phyloP scores from a whole-genome alignment of 2,113 vertebrate species.

The Vanacampus margaritifer region DNA sequence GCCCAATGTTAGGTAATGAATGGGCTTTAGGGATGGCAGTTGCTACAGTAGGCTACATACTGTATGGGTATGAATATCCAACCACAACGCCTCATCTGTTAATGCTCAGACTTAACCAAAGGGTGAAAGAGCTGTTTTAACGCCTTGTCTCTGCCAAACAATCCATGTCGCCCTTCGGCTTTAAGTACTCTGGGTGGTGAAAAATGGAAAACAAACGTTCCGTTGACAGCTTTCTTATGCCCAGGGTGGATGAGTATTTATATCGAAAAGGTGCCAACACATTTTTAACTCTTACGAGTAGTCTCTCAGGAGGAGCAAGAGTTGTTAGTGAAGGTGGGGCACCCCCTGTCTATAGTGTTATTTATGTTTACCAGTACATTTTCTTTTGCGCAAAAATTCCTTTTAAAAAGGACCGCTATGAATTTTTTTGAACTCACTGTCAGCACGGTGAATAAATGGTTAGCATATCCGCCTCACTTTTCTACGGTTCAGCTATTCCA shows the following conservation, averaged over 20 bases:
- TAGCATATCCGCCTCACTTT: too few species aligned
- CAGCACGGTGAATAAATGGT: too few species aligned
- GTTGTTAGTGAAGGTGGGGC: not conserved
- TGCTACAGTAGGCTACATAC: constrained; percentile 5
- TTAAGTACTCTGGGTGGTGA: constrained; percentile 75
- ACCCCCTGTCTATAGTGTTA: not conserved
- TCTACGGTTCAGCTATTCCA: too few species aligned
- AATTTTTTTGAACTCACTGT: too few species aligned
- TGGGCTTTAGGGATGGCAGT: constrained; percentile 15
- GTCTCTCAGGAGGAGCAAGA: not conserved
- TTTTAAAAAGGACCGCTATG: not conserved
- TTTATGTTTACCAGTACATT: not conserved
- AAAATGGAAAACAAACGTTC: constrained; percentile 82
- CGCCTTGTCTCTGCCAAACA: constrained; percentile 64
- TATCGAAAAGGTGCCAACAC: constrained; percentile 76
- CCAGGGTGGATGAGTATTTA: constrained; percentile 77
- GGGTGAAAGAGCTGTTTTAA: constrained; percentile 75
- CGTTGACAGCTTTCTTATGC: constrained; percentile 78
- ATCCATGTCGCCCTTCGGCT: constrained; percentile 31
- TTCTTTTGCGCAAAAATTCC: not conserved
- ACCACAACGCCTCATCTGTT: constrained; percentile 69
- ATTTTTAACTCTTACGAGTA: not conserved
- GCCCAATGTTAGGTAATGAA: constrained; percentile 37
- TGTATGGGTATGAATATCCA: constrained; percentile 8
- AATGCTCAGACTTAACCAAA: constrained; percentile 64